phyloP scores from a whole-genome alignment of 2,797 vertebrate species.

The Threskiornis aethiopicus region DNA sequence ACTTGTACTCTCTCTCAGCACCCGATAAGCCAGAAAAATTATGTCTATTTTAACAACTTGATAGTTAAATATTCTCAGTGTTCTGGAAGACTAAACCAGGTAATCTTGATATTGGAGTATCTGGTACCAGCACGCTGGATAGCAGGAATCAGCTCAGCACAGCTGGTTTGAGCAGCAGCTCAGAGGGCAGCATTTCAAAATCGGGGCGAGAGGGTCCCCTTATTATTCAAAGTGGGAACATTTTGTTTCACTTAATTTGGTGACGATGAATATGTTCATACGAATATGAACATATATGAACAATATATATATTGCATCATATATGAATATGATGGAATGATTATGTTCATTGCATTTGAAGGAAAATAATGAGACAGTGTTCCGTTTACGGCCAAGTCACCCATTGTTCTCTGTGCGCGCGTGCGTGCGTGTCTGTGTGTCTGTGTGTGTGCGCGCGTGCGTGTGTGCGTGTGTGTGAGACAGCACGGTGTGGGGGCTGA shows the following conservation, averaged over 20 bases:
- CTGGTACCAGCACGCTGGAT: background rate
- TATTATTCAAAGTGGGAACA: background rate
- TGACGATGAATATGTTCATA: background rate
- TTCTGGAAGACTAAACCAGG: background rate
- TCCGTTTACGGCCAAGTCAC: background rate
- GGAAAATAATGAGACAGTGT: background rate
- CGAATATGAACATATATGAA: background rate
- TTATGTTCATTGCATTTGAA: background rate
- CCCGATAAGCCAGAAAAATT: background rate
- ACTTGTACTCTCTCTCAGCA: background rate
- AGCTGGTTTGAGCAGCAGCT: background rate
- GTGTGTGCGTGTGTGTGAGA: background rate
- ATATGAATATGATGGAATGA: background rate
- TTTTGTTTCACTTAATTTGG: background rate
- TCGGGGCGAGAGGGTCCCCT: fast-evolving
- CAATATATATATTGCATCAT: background rate
- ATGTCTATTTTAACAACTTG: background rate
- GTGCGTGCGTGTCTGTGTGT: background rate
- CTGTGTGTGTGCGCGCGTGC: background rate
- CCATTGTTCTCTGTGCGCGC: background rate
- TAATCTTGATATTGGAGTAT: background rate
- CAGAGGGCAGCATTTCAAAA: background rate
- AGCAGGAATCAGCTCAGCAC: background rate
- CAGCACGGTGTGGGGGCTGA: background rate
- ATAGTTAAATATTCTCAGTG: background rate